A percentile compares a stretch with the other conserved stretches of the same genome.
These are phyloP conservation scores for Phrixothrix hirtus DNA, from an alignment of 2,888 invertebrate species.

Conservation along the genomic window DNA sequence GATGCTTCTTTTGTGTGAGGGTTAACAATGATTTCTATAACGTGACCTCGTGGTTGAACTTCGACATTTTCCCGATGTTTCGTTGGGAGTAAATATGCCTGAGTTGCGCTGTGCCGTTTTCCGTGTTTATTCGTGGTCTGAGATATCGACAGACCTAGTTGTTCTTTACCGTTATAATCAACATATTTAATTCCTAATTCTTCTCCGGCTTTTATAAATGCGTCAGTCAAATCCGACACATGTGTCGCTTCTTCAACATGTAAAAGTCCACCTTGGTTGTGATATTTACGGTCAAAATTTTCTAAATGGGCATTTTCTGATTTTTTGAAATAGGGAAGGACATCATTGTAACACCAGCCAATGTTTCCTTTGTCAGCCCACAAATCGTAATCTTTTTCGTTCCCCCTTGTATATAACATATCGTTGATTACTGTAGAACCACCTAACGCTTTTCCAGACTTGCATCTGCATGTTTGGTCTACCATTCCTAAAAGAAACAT, in stretches of 20 bases:
- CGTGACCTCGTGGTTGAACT: slow-evolving; percentile 42
- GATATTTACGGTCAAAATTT: slow-evolving; percentile 59
- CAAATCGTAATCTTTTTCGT: slow-evolving; percentile 71
- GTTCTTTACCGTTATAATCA: slow-evolving; percentile 65
- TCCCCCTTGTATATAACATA: slow-evolving; percentile 78
- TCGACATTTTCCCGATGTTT: slow-evolving; percentile 65
- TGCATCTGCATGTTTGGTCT: slow-evolving; percentile 41
- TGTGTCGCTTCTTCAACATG: slow-evolving; percentile 55
- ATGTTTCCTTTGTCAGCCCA: slow-evolving; percentile 76
- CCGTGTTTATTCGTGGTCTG: slow-evolving; percentile 69
- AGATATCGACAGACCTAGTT: slow-evolving; percentile 64
- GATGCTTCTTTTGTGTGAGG: neutral
- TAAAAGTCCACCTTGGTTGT: slow-evolving; percentile 62
- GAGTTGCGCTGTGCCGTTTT: slow-evolving; percentile 67
- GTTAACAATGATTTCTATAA: neutral
- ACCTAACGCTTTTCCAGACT: slow-evolving; percentile 75
- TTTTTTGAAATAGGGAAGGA: slow-evolving; percentile 79
- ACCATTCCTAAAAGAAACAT: slow-evolving; percentile 40
- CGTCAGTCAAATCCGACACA: slow-evolving; percentile 24
- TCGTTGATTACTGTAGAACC: slow-evolving; percentile 80
- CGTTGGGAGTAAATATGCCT: slow-evolving; percentile 66
- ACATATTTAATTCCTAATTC: slow-evolving; percentile 63
- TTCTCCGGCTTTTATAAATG: slow-evolving; percentile 64
- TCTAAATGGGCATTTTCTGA: slow-evolving; percentile 71
- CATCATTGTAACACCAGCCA: slow-evolving; percentile 75